Evolutionary conservation across 2,888 invertebrate genomes (phyloP).

Genomic region (Pachymerium ferrugineum): DNA sequence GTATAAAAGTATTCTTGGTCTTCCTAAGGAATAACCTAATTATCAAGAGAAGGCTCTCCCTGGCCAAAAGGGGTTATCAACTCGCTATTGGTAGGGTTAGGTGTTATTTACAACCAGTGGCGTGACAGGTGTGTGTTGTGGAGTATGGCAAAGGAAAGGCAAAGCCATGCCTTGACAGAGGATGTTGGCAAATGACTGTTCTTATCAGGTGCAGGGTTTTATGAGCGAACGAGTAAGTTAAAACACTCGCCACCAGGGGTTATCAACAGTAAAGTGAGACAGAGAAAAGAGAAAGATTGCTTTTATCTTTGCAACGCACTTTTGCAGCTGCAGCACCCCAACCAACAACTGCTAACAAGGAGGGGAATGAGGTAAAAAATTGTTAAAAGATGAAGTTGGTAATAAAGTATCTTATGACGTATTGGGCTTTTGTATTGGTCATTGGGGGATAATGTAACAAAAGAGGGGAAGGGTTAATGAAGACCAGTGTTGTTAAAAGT

Average conservation of each 20-base stretch:
- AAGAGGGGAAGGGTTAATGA: too few species aligned
- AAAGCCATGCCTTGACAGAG: conserved; percentile 14
- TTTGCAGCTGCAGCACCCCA: conserved; percentile 19
- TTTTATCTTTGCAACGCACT: conserved; percentile 19
- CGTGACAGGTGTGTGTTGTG: conserved; percentile 19
- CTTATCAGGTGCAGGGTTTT: conserved; percentile 25
- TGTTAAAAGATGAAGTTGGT: neutral
- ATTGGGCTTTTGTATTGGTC: too few species aligned
- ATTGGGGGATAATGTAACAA: too few species aligned
- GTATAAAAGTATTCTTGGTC: too few species aligned
- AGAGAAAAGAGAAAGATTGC: conserved; percentile 11
- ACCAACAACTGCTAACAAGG: neutral
- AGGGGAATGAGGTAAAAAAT: neutral
- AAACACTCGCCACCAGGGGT: conserved; percentile 23
- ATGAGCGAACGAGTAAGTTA: conserved; percentile 27
- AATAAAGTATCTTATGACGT: neutral
- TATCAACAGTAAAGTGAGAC: conserved; percentile 17
- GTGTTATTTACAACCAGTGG: conserved; percentile 10
- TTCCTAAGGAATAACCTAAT: neutral
- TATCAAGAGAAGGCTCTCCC: neutral
- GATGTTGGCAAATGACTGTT: conserved; percentile 27
- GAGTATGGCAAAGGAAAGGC: conserved; percentile 18
- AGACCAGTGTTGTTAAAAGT: too few species aligned
- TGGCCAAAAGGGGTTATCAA: too few species aligned
- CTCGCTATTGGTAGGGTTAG: neutral